Evolutionary conservation across 2,113 vertebrate species (phyloP).

Genomic region (Polyodon spathula): DNA sequence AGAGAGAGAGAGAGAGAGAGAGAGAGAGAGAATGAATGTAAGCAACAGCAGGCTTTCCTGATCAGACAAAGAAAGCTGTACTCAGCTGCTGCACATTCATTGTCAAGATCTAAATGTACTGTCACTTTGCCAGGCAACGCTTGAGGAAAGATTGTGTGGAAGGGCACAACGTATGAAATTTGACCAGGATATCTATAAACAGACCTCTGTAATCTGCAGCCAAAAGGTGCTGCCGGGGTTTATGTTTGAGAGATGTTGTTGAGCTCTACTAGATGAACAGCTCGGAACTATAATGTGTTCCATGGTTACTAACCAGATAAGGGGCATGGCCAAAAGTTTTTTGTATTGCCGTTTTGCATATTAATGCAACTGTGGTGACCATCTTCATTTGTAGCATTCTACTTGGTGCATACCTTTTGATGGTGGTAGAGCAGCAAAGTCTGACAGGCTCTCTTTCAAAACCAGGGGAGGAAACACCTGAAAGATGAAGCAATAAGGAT

Average conservation of each 20-base stretch:
- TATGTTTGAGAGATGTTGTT: not conserved
- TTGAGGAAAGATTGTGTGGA: not conserved
- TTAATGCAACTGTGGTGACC: not conserved
- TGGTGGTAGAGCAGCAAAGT: too few relatives aligned
- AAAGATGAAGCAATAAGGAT: too few relatives aligned
- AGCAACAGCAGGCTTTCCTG: not conserved
- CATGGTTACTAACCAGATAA: not conserved
- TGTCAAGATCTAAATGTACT: not conserved
- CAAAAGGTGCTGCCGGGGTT: not conserved
- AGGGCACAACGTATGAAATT: not conserved
- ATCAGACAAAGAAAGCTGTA: not conserved
- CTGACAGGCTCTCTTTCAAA: too few relatives aligned
- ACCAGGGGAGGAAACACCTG: too few relatives aligned
- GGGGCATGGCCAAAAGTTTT: not conserved
- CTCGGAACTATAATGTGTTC: not conserved
- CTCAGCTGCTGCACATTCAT: not conserved
- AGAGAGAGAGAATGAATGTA: not conserved
- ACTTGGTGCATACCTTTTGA: too few relatives aligned
- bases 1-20: not conserved
- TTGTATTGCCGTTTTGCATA: not conserved
- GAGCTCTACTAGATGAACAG: not conserved
- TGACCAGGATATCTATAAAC: not conserved
- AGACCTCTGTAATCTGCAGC: not conserved
- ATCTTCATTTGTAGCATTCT: not conserved
- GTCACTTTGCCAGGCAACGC: not conserved